phyloP scores from a whole-genome alignment of 2,113 vertebrate species.

The Chrysemys picta region DNA sequence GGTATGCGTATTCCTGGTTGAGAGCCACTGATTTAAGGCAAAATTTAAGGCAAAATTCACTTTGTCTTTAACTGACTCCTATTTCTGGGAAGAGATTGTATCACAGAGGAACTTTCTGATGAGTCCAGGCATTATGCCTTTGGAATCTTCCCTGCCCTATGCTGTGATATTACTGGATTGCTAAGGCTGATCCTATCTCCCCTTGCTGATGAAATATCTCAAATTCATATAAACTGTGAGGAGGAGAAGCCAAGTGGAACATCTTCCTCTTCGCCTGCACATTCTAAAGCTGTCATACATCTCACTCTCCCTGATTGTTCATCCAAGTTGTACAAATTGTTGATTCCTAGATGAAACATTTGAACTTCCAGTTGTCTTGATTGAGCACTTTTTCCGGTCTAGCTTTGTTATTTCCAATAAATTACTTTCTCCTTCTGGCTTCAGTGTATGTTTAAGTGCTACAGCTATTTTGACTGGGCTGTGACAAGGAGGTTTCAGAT shows the following conservation, averaged over 20 bases:
- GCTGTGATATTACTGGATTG: background rate
- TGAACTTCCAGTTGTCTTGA: background rate
- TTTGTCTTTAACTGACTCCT: constrained; percentile 16
- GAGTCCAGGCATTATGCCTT: background rate
- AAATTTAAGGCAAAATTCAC: too few relatives aligned
- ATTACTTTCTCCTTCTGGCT: background rate
- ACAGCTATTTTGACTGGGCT: background rate
- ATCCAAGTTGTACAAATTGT: background rate
- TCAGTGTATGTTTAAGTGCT: background rate
- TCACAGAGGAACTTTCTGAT: background rate
- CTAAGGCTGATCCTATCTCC: background rate
- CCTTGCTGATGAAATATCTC: accelerated
- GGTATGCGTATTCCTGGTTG: too few relatives aligned
- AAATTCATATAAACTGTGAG: background rate
- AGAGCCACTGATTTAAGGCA: too few relatives aligned
- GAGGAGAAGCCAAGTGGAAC: background rate
- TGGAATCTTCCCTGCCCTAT: background rate
- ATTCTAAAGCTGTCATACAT: background rate
- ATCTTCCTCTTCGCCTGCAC: background rate
- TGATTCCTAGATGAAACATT: background rate
- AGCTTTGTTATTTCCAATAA: accelerated
- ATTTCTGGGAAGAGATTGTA: background rate
- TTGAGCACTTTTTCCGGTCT: background rate
- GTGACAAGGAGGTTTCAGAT: background rate
- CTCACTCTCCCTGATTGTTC: background rate